These are phyloP conservation scores for Eristalinus aeneus DNA, from an alignment of 2,888 invertebrate species.

Conservation along the genomic window DNA sequence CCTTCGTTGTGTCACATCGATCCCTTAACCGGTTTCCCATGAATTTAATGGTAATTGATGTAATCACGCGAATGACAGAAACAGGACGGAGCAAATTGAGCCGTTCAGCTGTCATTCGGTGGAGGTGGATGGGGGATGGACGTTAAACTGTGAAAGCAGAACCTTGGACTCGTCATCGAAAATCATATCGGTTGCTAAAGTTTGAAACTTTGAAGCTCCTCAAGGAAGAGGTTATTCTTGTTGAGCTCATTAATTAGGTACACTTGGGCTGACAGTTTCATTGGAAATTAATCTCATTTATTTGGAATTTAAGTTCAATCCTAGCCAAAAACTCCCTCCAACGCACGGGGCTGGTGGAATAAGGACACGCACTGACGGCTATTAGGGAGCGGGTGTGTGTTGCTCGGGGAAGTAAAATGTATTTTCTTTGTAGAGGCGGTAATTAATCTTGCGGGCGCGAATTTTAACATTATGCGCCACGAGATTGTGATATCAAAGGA, in stretches of 20 bases:
- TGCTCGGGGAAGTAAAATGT: conserved; percentile 47
- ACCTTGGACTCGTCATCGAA: conserved; percentile 16
- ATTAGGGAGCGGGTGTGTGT: conserved; percentile 39
- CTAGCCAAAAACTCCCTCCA: not conserved
- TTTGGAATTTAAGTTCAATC: conserved; percentile 56
- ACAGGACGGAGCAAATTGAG: conserved; percentile 30
- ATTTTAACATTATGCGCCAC: conserved; percentile 36
- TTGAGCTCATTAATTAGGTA: conserved; percentile 58
- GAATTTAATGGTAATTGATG: conserved; percentile 62
- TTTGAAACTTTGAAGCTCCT: not conserved
- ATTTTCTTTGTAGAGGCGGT: conserved; percentile 39
- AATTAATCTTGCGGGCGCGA: conserved; percentile 63
- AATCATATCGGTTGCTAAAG: conserved; percentile 7
- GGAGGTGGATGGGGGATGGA: not conserved
- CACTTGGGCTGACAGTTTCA: conserved; percentile 59
- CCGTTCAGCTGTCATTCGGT: conserved; percentile 16
- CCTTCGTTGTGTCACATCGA: conserved; percentile 46
- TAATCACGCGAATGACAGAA: conserved; percentile 40
- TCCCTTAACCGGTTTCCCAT: conserved; percentile 44
- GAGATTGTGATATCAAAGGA: conserved; percentile 2
- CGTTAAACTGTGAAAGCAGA: conserved; percentile 9
- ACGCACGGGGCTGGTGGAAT: not conserved
- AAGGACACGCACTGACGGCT: conserved; percentile 9
- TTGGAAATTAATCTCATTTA: conserved; percentile 63
- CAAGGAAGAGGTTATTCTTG: conserved; percentile 12